These are phyloP conservation scores for Phainopepla nitens DNA, from an alignment of 2,113 vertebrate genomes.

Conservation along the genomic window DNA sequence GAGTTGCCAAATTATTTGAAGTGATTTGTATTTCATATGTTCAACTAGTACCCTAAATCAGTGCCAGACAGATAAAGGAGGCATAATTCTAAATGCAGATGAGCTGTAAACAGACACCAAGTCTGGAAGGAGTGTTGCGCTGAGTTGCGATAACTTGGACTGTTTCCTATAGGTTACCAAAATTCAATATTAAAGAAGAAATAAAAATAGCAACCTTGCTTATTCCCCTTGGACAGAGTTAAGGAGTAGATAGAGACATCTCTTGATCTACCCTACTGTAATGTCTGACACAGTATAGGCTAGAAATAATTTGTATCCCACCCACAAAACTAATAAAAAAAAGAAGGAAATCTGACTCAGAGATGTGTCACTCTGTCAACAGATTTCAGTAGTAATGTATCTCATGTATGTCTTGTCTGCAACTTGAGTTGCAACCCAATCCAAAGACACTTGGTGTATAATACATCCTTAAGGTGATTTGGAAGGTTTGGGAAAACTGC, in stretches of 20 bases:
- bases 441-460: neutral
- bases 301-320: neutral
- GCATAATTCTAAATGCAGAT: neutral
- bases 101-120: neutral
- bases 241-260: neutral
- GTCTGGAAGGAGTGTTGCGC: neutral
- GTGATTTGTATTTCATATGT: neutral
- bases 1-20: constrained; percentile 3
- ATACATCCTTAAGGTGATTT: neutral
- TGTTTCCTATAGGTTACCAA: neutral
- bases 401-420: neutral
- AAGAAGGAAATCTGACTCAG: constrained; percentile 22
- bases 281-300: neutral
- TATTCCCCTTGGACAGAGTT: neutral
- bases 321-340: neutral
- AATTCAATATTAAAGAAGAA: neutral
- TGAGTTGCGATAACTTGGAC: neutral
- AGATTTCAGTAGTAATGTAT: neutral
- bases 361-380: neutral
- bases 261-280: neutral
- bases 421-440: neutral
- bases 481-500: neutral
- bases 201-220: neutral
- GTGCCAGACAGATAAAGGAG: neutral
- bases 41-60: neutral